Conservation (phyloP, 1,140 invertebrate genomes). For the Zaprionus ghesquierei region DNA sequence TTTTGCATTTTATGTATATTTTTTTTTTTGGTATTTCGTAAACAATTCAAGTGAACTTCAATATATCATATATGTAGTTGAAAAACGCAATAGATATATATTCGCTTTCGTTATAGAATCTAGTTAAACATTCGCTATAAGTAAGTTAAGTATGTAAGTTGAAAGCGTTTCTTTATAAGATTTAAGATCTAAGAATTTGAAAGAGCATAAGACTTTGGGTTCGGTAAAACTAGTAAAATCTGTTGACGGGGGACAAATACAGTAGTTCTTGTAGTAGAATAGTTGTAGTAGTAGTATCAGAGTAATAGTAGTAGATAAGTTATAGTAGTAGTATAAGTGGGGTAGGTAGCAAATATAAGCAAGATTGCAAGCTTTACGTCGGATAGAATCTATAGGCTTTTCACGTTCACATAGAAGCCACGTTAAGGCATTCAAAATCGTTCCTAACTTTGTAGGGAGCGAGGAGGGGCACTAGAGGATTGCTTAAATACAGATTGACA, state of each 20-base stretch:
- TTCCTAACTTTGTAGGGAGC: constrained; percentile 59
- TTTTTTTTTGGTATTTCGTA: constrained; percentile 28
- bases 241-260: constrained; percentile 29
- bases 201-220: constrained; percentile 53
- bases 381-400: constrained; percentile 48
- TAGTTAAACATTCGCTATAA: constrained; percentile 72
- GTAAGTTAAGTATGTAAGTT: constrained; percentile 43
- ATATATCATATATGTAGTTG: constrained; percentile 57
- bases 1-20: constrained; percentile 17
- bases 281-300: constrained; percentile 7
- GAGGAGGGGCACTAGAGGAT: constrained; percentile 69
- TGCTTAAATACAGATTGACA: constrained; percentile 68
- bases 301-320: constrained; percentile 12
- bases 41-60: constrained; percentile 71
- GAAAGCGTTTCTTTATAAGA: constrained; percentile 57
- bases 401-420: constrained; percentile 52
- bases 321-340: constrained; percentile 1
- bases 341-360: neutral
- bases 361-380: constrained; percentile 12
- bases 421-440: constrained; percentile 71
- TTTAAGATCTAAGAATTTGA: constrained; percentile 53
- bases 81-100: constrained; percentile 69
- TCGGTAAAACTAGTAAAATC: constrained; percentile 53
- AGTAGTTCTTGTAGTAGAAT: constrained; percentile 24
- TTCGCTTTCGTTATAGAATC: constrained; percentile 58